Conservation (phyloP, 2,888 invertebrate species). For the Sclerodermus sp. region DNA sequence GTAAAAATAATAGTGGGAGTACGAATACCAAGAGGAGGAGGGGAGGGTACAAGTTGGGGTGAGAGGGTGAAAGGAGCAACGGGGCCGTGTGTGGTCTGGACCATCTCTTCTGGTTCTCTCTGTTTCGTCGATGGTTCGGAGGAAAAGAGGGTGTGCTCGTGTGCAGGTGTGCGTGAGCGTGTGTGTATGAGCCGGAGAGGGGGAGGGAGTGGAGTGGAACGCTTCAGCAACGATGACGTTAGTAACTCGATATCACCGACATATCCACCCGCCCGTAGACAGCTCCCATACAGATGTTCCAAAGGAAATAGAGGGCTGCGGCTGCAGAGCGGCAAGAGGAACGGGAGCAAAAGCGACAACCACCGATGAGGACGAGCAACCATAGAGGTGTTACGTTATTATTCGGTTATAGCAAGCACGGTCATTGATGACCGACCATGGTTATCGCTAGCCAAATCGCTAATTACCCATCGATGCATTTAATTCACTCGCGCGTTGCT, state of each 20-base stretch:
- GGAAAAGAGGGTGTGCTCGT: background rate
- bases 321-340: constrained; percentile 1
- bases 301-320: constrained; percentile 39
- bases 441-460: no score
- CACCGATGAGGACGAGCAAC: no score
- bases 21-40: no score
- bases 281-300: constrained; percentile 48
- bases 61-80: no score
- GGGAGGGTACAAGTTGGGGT: no score
- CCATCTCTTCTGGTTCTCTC: constrained; percentile 25
- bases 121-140: constrained; percentile 22
- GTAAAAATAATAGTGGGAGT: no score
- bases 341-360: no score
- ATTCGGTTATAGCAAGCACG: no score
- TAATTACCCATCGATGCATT: no score
- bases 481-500: no score
- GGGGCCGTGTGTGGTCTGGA: constrained; percentile 29
- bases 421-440: no score
- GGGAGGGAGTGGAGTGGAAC: constrained; percentile 9
- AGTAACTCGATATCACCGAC: constrained; percentile 49
- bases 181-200: background rate
- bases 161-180: background rate
- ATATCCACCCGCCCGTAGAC: constrained; percentile 42
- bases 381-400: no score
- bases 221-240: constrained; percentile 49